A percentile compares a stretch with the other conserved stretches of the same genome.
These are phyloP conservation scores for Arctopsyche grandis DNA, from an alignment of 1,140 invertebrate species.

Conservation along the genomic window DNA sequence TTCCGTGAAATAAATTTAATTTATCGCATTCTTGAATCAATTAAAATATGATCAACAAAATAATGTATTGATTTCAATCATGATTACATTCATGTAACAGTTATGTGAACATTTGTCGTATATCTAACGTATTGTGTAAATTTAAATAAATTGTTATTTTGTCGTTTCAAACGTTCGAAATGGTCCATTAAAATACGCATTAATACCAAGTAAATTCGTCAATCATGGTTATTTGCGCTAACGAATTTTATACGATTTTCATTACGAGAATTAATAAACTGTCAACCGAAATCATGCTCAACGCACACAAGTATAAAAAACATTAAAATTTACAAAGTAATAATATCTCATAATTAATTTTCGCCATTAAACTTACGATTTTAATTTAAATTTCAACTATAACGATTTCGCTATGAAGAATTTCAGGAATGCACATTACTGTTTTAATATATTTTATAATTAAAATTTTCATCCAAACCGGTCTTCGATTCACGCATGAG, in stretches of 20 bases:
- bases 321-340: not conserved
- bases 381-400: not conserved
- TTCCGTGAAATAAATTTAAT: too few relatives aligned
- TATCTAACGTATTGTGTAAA: not conserved
- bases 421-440: not conserved
- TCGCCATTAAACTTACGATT: not conserved
- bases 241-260: not conserved
- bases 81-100: too few relatives aligned
- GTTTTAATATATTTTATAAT: too few relatives aligned
- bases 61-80: too few relatives aligned
- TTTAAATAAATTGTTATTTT: slow-evolving; percentile 12
- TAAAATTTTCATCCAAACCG: too few relatives aligned
- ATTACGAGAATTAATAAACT: not conserved
- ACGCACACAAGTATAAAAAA: not conserved
- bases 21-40: too few relatives aligned
- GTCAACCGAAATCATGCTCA: not conserved
- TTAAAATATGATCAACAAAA: too few relatives aligned
- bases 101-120: not conserved
- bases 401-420: slow-evolving; percentile 3
- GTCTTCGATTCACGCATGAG: too few relatives aligned
- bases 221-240: slow-evolving; percentile 1
- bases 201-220: slow-evolving; percentile 1
- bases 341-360: not conserved
- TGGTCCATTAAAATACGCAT: not conserved
- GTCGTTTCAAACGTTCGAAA: not conserved